Evolutionary conservation across 1,140 invertebrate species (phyloP).

Genomic region (Oreohelix idahoensis): DNA sequence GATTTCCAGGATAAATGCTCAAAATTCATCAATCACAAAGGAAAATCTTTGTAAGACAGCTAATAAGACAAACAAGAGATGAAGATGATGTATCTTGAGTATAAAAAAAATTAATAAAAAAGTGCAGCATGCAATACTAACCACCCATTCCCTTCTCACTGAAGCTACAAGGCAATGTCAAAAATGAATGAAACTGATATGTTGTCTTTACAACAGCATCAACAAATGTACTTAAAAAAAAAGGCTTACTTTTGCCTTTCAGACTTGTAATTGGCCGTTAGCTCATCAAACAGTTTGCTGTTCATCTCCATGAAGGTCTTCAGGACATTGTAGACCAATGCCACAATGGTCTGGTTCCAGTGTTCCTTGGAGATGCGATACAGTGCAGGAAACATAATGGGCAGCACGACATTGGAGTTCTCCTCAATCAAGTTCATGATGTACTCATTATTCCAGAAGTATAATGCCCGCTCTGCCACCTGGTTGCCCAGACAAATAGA

Average conservation of each 20-base stretch:
- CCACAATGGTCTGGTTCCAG: constrained; percentile 77
- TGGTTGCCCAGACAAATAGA: constrained; percentile 68
- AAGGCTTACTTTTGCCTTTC: constrained; percentile 76
- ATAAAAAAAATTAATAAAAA: too few relatives aligned
- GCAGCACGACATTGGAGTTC: constrained; percentile 82
- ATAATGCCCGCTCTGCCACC: constrained; percentile 96
- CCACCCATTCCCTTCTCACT: too few relatives aligned
- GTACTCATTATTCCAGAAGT: constrained; percentile 99
- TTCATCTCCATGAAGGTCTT: constrained; percentile 78
- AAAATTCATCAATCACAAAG: too few relatives aligned
- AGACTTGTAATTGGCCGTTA: constrained; percentile 94
- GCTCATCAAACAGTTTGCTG: constrained; percentile 78
- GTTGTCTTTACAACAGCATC: too few relatives aligned
- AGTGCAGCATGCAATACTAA: too few relatives aligned
- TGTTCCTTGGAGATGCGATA: constrained; percentile 75
- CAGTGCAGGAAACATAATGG: constrained; percentile 75
- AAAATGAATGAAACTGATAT: too few relatives aligned
- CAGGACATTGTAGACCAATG: constrained; percentile 76
- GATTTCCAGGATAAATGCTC: too few relatives aligned
- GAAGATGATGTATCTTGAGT: too few relatives aligned
- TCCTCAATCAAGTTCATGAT: constrained; percentile 97
- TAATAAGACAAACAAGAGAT: too few relatives aligned
- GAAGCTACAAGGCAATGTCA: too few relatives aligned
- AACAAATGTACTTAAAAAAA: background rate
- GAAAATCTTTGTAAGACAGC: too few relatives aligned